A percentile compares a stretch with the other conserved stretches of the same genome.
phyloP scores from a whole-genome alignment of 2,797 vertebrate genomes.

The Microctenopoma steveboyesi region DNA sequence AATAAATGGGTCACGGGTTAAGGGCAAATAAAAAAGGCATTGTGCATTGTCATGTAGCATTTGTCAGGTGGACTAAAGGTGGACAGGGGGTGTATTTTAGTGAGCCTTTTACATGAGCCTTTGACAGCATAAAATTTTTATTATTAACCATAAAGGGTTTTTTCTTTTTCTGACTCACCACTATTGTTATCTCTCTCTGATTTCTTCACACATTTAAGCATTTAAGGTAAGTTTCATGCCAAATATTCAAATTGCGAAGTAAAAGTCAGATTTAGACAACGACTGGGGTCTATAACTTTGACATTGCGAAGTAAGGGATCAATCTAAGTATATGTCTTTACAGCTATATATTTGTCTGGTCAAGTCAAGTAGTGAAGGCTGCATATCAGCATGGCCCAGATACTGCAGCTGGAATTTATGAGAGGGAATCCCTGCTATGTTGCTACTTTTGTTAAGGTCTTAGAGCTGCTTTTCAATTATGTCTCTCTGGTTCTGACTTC shows the following conservation, averaged over 20 bases:
- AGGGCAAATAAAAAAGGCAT: constrained; percentile 72
- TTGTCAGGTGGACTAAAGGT: constrained; percentile 57
- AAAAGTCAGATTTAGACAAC: not conserved
- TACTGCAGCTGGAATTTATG: constrained; percentile 51
- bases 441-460: constrained; percentile 59
- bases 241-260: constrained; percentile 9
- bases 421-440: constrained; percentile 55
- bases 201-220: constrained; percentile 59
- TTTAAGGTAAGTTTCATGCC: constrained; percentile 73
- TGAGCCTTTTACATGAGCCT: constrained; percentile 76
- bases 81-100: constrained; percentile 76
- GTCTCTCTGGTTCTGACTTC: constrained; percentile 25
- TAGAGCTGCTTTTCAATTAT: constrained; percentile 40
- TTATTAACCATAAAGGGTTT: constrained; percentile 71
- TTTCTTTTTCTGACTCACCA: constrained; percentile 55
- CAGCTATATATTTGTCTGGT: constrained; percentile 11
- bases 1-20: constrained; percentile 70
- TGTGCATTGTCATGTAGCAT: constrained; percentile 57
- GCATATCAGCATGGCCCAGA: constrained; percentile 28
- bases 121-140: constrained; percentile 72
- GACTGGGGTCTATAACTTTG: too few relatives aligned
- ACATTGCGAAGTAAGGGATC: too few relatives aligned
- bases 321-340: constrained; percentile 4
- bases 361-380: constrained; percentile 35
- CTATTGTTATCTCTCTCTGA: constrained; percentile 46